Conservation (phyloP, 1,140 invertebrate species). For the Pseudomyrmex dendroicus region DNA sequence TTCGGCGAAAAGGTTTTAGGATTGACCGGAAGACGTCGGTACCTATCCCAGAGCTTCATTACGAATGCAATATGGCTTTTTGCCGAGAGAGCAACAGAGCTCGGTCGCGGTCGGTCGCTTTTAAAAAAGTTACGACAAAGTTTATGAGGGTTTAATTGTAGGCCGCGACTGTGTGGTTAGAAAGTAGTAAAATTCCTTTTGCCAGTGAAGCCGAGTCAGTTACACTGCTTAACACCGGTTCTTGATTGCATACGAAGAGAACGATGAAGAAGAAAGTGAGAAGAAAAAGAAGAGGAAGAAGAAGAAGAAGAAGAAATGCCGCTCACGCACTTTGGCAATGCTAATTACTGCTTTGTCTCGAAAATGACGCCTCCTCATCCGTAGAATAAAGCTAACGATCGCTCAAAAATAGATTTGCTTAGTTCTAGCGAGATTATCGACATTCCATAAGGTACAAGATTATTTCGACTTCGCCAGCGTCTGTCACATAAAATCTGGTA, state of each 20-base stretch:
- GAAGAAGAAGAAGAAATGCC: constrained; percentile 42
- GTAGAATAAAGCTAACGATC: constrained; percentile 58
- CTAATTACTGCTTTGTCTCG: constrained; percentile 76
- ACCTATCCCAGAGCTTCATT: constrained; percentile 75
- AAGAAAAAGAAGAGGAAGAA: constrained; percentile 24
- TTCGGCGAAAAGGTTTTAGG: constrained; percentile 33
- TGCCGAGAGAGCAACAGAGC: constrained; percentile 63
- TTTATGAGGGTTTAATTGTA: constrained; percentile 84
- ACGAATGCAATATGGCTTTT: constrained; percentile 78
- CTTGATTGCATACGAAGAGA: constrained; percentile 46
- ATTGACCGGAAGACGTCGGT: constrained; percentile 70
- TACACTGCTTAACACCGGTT: constrained; percentile 72
- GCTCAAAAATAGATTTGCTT: constrained; percentile 34
- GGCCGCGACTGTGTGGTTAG: constrained; percentile 80
- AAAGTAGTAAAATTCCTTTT: constrained; percentile 82
- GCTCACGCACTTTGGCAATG: constrained; percentile 67
- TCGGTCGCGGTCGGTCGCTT: constrained; percentile 67
- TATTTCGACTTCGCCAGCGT: constrained; percentile 53
- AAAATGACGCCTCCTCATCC: constrained; percentile 55
- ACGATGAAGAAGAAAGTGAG: constrained; percentile 41
- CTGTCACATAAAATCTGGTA: constrained; percentile 62
- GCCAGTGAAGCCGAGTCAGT: constrained; percentile 63
- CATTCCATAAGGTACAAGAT: constrained; percentile 38
- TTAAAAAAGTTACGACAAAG: constrained; percentile 81
- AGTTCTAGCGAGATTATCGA: neutral